Conservation (phyloP, 2,888 invertebrate species). For the Ochropleura leucogaster region DNA sequence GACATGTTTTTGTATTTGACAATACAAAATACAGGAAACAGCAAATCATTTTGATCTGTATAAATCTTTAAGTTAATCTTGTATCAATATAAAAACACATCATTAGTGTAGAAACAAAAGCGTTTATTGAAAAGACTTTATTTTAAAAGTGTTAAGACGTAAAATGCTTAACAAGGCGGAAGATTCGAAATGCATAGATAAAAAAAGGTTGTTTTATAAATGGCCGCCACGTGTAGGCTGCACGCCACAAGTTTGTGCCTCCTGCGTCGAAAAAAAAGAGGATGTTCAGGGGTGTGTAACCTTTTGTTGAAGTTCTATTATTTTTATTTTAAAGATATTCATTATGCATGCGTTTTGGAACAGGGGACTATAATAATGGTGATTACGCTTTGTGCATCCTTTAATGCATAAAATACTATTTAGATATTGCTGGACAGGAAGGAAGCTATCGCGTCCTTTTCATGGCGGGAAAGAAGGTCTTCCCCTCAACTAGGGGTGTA, state of each 20-base stretch:
- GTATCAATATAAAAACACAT: conserved; percentile 33
- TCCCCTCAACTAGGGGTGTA: not conserved
- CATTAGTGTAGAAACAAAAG: conserved; percentile 20
- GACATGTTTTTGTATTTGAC: not conserved
- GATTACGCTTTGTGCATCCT: conserved; percentile 4
- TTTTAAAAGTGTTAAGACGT: conserved; percentile 22
- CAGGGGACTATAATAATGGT: not conserved
- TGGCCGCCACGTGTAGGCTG: conserved; percentile 64
- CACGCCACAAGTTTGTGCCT: conserved; percentile 56
- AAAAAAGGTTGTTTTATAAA: conserved; percentile 54
- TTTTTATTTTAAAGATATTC: conserved; percentile 16
- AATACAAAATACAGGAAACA: conserved; percentile 34
- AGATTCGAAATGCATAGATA: conserved; percentile 14
- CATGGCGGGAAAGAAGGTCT: not conserved
- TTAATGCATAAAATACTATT: conserved; percentile 4
- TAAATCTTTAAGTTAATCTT: conserved; percentile 42
- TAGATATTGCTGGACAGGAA: not conserved
- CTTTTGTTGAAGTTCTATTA: conserved; percentile 23
- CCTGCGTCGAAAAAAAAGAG: conserved; percentile 45
- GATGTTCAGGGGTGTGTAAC: conserved; percentile 52
- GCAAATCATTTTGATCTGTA: conserved; percentile 27
- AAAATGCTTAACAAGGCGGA: conserved; percentile 13
- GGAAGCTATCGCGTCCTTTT: not conserved
- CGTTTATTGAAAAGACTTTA: conserved; percentile 6
- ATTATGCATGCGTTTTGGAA: not conserved